Base-by-base conservation (phyloP, 2,888 invertebrate genomes). In the Drosophila stalkeri region DNA sequence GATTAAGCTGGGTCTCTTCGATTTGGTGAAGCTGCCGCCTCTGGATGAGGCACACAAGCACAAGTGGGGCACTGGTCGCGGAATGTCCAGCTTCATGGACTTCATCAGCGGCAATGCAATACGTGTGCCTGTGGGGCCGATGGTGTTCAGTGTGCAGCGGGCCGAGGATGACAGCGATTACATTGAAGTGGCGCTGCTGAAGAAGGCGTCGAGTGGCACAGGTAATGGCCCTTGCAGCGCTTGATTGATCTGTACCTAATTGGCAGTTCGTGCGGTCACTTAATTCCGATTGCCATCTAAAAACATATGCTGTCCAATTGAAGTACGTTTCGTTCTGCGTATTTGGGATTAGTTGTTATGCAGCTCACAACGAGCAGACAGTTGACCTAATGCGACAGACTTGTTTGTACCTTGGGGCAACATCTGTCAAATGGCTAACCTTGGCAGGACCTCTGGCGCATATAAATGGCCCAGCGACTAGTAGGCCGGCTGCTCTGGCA, bases 1-100 rank as follows among this genome's bases (percentile, higher is more conserved):
- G 60, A 93, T 95, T 69, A 94, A 93, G 81, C 94, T 95, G 88
- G 94, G 95, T 66, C 86, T 94, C 75, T 91, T 95, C 72, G 94
- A 94, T 79, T 93, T 95, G 75, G 94, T 95, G 74, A 94, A 95
- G 14, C 81, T 95, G 71, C 90, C 91, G 16, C 68, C 80, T 0
- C 54, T 86, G 46, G 77, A 77, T 14, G 68, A 90, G n/a, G 64
- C 80, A 11, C 76, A 73, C 55, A 88, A 85, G 23, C 80, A 82
- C 27, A 86, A 83, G 62, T 86, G 84, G 84, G 85, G 89, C 72
- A 74, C 72, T 0, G 91, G 92, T 1, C 91, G 92, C 3, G 91
- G 92, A 2, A 72, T 91, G 54, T 87, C 92, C 14, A 85, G 81
- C 51, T 84, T 93, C 64, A 85, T 91, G 72, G 89, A 92, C 66